A percentile compares a stretch with the other conserved stretches of the same genome.
Evolutionary conservation across 2,888 invertebrate genomes (phyloP).

Genomic region (Drosophila testacea): DNA sequence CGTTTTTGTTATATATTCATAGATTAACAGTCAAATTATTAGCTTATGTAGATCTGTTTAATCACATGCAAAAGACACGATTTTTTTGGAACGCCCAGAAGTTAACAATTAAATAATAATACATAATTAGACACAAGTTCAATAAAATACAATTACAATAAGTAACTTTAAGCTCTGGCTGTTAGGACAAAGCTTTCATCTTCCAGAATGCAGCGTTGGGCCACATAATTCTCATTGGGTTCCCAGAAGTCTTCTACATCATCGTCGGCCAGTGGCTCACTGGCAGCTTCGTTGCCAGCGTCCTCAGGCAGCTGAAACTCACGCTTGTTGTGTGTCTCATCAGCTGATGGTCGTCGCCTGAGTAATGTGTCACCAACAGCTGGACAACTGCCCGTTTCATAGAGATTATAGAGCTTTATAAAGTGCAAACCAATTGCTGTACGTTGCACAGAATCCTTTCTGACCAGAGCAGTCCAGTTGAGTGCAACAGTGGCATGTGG

Average conservation of each 20-base stretch:
- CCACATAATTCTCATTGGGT: conserved; percentile 82
- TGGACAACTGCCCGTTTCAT: conserved; percentile 82
- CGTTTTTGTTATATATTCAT: conserved; percentile 8
- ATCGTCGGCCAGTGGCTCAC: conserved; percentile 68
- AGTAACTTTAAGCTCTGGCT: conserved; percentile 64
- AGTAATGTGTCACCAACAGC: conserved; percentile 43
- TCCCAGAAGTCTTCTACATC: conserved; percentile 84
- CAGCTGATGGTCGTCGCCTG: conserved; percentile 38
- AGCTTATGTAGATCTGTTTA: conserved; percentile 48
- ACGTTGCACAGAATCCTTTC: conserved; percentile 68
- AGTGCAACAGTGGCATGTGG: conserved; percentile 83
- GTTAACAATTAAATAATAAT: conserved; percentile 29
- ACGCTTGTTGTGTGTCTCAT: conserved; percentile 34
- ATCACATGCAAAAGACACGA: conserved; percentile 56
- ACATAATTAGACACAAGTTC: conserved; percentile 27
- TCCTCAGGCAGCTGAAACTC: conserved; percentile 65
- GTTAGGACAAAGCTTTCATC: conserved; percentile 81
- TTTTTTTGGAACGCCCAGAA: conserved; percentile 41
- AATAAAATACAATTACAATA: conserved; percentile 12
- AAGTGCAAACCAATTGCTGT: conserved; percentile 83
- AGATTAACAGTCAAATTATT: conserved; percentile 50
- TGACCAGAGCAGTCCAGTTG: conserved; percentile 82
- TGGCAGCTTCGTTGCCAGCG: conserved; percentile 47
- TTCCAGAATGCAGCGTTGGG: conserved; percentile 83
- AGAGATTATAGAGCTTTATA: conserved; percentile 83